Evolutionary conservation across 2,113 vertebrate genomes (phyloP).

Genomic region (Crotalus helleri): DNA sequence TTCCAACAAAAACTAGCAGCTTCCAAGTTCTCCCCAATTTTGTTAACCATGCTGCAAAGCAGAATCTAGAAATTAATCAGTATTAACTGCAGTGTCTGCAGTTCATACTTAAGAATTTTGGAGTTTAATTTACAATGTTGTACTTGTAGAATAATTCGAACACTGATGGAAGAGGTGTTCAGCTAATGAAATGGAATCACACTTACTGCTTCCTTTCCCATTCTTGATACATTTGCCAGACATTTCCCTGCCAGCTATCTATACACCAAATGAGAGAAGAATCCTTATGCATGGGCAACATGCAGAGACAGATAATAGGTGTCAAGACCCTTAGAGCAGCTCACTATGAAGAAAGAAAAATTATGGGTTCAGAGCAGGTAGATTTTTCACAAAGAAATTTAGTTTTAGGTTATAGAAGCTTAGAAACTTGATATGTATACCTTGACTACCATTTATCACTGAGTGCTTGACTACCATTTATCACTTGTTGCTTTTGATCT

Average conservation of each 20-base stretch:
- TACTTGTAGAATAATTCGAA: not conserved
- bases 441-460: not conserved
- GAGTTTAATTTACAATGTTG: not conserved
- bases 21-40: not conserved
- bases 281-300: not conserved
- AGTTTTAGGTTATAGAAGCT: not conserved
- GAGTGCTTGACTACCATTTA: too few relatives aligned
- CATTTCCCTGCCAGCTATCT: not conserved
- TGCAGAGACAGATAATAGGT: not conserved
- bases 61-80: not conserved
- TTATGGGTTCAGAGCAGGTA: not conserved
- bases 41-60: not conserved
- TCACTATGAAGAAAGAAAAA: not conserved
- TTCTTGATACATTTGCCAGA: not conserved
- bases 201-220: not conserved
- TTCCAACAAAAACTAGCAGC: not conserved
- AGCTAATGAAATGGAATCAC: not conserved
- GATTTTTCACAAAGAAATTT: not conserved
- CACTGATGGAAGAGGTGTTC: not conserved
- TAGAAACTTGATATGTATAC: not conserved
- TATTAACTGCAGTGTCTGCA: not conserved
- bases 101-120: not conserved
- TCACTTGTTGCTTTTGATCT: not conserved
- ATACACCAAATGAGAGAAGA: not conserved
- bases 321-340: not conserved